Evolutionary conservation across 2,888 invertebrate species (phyloP).

Genomic region (Campoplex capitator): DNA sequence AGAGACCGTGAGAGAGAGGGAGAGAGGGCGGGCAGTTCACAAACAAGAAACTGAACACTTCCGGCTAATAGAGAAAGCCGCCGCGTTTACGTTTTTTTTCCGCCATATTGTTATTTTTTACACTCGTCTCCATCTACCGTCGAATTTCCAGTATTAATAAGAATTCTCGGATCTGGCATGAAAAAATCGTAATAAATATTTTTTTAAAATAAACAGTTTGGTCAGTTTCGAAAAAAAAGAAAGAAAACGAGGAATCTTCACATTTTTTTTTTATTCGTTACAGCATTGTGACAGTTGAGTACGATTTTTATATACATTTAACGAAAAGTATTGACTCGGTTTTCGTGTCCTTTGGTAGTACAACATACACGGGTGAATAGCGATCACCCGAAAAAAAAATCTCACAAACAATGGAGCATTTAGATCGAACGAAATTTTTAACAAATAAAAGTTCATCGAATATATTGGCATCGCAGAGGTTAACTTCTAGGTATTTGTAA

Average conservation of each 20-base stretch:
- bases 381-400: constrained; percentile 13
- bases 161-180: not conserved
- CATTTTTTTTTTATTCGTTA: not conserved
- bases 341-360: constrained; percentile 54
- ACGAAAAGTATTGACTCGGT: not conserved
- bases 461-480: not conserved
- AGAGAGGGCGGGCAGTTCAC: constrained; percentile 5
- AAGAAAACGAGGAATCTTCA: not conserved
- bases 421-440: not conserved
- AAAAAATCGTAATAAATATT: not conserved
- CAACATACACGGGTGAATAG: constrained; percentile 15
- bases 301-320: not conserved
- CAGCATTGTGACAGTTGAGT: not conserved
- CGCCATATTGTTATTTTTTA: constrained; percentile 7
- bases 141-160: not conserved
- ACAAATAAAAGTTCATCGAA: not conserved
- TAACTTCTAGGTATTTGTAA: too few relatives aligned
- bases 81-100: constrained; percentile 25
- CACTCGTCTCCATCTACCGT: not conserved
- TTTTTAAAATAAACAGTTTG: not conserved
- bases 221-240: not conserved
- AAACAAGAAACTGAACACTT: constrained; percentile 62
- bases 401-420: not conserved
- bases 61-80: constrained; percentile 61
- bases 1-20: not conserved